Evolutionary conservation across 2,888 invertebrate species (phyloP).

Genomic region (Scaptomyza tumidula): DNA sequence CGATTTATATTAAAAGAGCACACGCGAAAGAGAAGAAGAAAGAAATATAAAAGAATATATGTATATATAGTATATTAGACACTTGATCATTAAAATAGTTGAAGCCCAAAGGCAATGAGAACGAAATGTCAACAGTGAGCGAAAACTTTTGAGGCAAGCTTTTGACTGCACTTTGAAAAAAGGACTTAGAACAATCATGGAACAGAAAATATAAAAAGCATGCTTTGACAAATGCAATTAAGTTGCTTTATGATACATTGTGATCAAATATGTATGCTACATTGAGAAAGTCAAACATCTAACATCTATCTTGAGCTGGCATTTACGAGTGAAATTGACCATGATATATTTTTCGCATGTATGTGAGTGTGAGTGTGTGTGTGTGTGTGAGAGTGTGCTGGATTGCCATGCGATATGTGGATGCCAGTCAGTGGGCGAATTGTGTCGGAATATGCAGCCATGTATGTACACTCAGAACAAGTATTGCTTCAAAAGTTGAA

Average conservation of each 20-base stretch:
- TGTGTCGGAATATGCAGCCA: conserved; percentile 5
- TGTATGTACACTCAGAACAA: neutral
- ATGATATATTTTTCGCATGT: conserved; percentile 14
- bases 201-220: conserved; percentile 14
- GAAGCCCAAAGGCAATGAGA: conserved; percentile 38
- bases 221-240: conserved; percentile 36
- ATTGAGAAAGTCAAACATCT: conserved; percentile 24
- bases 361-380: neutral
- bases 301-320: conserved; percentile 25
- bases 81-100: conserved; percentile 53
- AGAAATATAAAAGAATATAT: conserved; percentile 58
- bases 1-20: conserved; percentile 51
- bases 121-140: conserved; percentile 56
- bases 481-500: neutral
- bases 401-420: conserved; percentile 12
- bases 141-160: conserved; percentile 19
- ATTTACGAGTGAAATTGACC: conserved; percentile 58
- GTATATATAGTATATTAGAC: conserved; percentile 58
- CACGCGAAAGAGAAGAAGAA: conserved; percentile 74
- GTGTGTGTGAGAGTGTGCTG: conserved; percentile 4
- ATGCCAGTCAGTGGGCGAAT: conserved; percentile 1
- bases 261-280: conserved; percentile 29
- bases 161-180: conserved; percentile 8
- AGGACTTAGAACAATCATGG: neutral
- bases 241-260: conserved; percentile 28